Conservation (phyloP, 1,140 invertebrate species). For the Hylyphantes graminicola region DNA sequence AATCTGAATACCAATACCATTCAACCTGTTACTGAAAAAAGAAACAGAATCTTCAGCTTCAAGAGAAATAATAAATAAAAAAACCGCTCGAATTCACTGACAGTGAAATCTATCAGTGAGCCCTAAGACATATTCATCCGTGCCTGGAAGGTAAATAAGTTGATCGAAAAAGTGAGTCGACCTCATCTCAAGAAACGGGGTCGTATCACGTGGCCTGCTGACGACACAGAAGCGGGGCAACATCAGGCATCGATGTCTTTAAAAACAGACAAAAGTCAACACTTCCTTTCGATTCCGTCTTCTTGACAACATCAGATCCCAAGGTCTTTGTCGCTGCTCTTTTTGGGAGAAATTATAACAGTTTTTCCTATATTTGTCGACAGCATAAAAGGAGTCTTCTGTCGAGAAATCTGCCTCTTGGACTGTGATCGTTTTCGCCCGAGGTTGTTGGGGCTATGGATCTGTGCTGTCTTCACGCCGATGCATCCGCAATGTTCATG, state of each 20-base stretch:
- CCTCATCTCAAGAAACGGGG: slow-evolving; percentile 48
- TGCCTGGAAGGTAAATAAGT: slow-evolving; percentile 24
- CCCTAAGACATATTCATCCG: not conserved
- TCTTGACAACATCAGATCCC: slow-evolving; percentile 11
- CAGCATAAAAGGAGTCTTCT: not conserved
- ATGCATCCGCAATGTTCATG: slow-evolving; percentile 18
- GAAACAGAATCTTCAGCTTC: too few relatives aligned
- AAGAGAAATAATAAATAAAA: not conserved
- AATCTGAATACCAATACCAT: too few relatives aligned
- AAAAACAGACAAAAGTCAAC: slow-evolving; percentile 19
- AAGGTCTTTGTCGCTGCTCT: slow-evolving; percentile 29
- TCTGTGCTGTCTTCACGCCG: slow-evolving; percentile 34
- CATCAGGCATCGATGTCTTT: slow-evolving; percentile 17
- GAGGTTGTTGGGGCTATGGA: slow-evolving; percentile 32
- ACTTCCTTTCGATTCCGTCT: slow-evolving; percentile 2
- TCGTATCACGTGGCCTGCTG: slow-evolving; percentile 47
- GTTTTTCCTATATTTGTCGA: slow-evolving; percentile 3
- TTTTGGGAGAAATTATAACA: slow-evolving; percentile 6
- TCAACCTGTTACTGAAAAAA: too few relatives aligned
- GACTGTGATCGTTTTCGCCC: not conserved
- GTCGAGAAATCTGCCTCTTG: not conserved
- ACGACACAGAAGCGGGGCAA: slow-evolving; percentile 32
- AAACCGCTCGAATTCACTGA: slow-evolving; percentile 1
- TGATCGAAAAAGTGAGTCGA: not conserved
- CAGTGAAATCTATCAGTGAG: slow-evolving; percentile 6